Evolutionary conservation across 1,140 invertebrate genomes (phyloP).

Genomic region (Ericerus pela): DNA sequence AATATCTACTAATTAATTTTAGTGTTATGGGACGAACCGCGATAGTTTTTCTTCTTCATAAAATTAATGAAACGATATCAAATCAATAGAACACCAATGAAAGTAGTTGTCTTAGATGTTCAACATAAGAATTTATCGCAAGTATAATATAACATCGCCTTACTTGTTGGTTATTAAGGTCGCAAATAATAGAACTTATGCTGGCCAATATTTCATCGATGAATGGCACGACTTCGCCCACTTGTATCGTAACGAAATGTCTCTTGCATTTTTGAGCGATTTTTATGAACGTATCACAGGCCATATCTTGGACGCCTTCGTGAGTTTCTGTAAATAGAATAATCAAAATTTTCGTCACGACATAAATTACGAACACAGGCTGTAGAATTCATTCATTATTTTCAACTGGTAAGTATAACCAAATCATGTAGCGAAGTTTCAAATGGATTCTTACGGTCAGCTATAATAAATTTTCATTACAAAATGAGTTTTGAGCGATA

Average conservation of each 20-base stretch:
- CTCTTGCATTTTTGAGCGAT: slow-evolving; percentile 97
- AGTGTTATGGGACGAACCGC: no score
- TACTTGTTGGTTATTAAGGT: slow-evolving; percentile 90
- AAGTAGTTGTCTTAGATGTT: background rate
- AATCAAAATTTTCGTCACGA: background rate
- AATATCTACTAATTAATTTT: no score
- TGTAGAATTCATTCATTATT: no score
- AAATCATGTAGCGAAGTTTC: no score
- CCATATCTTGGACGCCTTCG: slow-evolving; percentile 99
- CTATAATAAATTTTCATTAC: no score
- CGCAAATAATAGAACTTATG: slow-evolving; percentile 96
- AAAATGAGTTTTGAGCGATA: no score
- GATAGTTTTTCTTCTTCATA: no score
- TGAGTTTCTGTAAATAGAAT: slow-evolving; percentile 67
- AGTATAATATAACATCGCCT: background rate
- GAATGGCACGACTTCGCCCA: slow-evolving; percentile 92
- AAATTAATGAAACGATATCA: no score
- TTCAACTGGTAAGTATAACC: no score
- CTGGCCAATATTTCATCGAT: slow-evolving; percentile 96
- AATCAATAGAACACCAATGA: no score
- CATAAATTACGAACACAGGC: no score
- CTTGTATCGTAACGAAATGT: slow-evolving; percentile 94
- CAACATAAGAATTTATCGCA: background rate
- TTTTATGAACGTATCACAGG: slow-evolving; percentile 99
- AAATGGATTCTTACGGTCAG: no score